Evolutionary conservation across 2,113 vertebrate genomes (phyloP).

Genomic region (Choloepus hoffmanni): DNA sequence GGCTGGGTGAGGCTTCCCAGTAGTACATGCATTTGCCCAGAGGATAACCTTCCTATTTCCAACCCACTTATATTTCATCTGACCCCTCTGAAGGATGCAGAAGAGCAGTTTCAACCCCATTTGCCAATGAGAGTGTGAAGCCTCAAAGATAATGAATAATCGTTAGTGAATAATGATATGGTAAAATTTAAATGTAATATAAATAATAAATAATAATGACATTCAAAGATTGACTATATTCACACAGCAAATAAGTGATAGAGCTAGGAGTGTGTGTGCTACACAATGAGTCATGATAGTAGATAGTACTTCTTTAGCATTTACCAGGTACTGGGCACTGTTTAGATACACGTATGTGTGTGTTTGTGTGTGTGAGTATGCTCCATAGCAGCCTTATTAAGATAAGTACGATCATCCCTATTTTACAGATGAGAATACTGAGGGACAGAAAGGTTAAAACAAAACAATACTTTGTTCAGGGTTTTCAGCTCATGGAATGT

Average conservation of each 20-base stretch:
- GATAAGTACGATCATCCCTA: neutral
- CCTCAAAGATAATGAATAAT: neutral
- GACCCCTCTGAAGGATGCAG: neutral
- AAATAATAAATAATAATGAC: neutral
- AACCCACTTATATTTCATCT: neutral
- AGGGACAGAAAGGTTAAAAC: neutral
- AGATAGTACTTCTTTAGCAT: neutral
- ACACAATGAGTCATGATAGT: neutral
- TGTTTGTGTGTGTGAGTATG: neutral
- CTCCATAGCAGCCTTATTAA: neutral
- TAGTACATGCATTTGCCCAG: neutral
- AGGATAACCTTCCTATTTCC: too few species aligned
- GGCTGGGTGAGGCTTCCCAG: neutral
- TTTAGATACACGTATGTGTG: neutral
- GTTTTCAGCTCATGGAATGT: neutral
- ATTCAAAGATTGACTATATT: neutral
- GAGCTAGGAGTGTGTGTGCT: constrained; percentile 22
- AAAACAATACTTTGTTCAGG: neutral
- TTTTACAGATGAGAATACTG: neutral
- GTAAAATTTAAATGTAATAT: neutral
- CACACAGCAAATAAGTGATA: neutral
- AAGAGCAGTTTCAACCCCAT: neutral
- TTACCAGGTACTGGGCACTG: neutral
- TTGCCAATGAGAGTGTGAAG: neutral
- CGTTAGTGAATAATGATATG: neutral